phyloP scores from a whole-genome alignment of 2,113 vertebrate genomes.

The Gambusia affinis region DNA sequence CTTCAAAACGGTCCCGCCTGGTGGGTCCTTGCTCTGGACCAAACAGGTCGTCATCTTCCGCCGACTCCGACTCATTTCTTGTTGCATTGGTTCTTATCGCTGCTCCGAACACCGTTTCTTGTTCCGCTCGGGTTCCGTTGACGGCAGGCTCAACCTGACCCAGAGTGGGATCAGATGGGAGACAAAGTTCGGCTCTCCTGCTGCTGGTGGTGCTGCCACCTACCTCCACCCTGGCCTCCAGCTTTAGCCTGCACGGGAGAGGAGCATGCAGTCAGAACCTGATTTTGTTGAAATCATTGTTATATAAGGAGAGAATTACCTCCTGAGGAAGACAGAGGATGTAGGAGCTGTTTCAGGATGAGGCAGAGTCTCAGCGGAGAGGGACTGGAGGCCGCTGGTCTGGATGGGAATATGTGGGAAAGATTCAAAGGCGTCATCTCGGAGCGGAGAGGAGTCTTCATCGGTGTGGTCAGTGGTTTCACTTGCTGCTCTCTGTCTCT shows the following conservation, averaged over 20 bases:
- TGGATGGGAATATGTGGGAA: constrained; percentile 76
- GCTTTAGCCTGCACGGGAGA: constrained; percentile 82
- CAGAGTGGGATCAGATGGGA: neutral
- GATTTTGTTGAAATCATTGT: neutral
- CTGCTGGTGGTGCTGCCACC: constrained; percentile 25
- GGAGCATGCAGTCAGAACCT: constrained; percentile 4
- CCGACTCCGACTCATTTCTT: neutral
- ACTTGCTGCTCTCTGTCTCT: constrained; percentile 94
- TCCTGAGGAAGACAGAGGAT: constrained; percentile 86
- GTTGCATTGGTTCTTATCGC: neutral
- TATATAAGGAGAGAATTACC: constrained; percentile 73
- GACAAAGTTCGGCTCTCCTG: constrained; percentile 24
- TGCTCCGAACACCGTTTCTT: constrained; percentile 10
- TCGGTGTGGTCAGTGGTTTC: constrained; percentile 92
- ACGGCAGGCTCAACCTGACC: constrained; percentile 24
- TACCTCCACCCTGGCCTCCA: constrained; percentile 76
- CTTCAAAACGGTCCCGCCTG: constrained; percentile 35
- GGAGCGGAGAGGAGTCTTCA: constrained; percentile 79
- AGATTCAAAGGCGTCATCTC: constrained; percentile 77
- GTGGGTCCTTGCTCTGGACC: constrained; percentile 23
- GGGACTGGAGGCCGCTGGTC: constrained; percentile 75
- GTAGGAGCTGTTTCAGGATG: constrained; percentile 67
- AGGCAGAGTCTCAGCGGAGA: constrained; percentile 80
- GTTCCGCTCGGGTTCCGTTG: constrained; percentile 29
- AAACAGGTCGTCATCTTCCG: constrained; percentile 56